Base-by-base conservation (phyloP, 2,797 vertebrate species). In the Acipenser oxyrinchus region DNA sequence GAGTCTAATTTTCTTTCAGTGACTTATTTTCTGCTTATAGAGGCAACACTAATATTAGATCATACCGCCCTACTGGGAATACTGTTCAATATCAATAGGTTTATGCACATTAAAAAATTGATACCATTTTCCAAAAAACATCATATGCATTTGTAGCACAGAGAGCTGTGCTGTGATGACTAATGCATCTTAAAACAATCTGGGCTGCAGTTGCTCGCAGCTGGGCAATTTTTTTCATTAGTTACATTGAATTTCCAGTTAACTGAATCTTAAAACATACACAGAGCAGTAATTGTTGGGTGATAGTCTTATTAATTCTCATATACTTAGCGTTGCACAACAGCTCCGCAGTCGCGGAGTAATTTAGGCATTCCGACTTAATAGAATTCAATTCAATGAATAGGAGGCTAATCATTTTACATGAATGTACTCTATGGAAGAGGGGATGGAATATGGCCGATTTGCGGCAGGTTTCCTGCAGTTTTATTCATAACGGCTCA, bases 281-380 rank as follows among this genome's bases (percentile, higher is more conserved):
- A 82, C 83, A 84, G 88, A 88, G 87, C 79, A 78, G 84, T 95
- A 95, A 95, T 94, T 91, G 92, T 85, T 93, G 90, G 88, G 89
- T 95, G 94, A 95, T 93, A 88, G 93, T 91, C 88, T 89, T 93
- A 93, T 94, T 94, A 93, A 94, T 94, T 95, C 87, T 90, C 89
- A 88, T 87, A 81, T 87, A 90, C 89, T 91, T 91, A 92, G 88
- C 84, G 90, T 89, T 87, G 86, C 91, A 92, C 88, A 91, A 88
- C 88, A 90, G 86, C 85, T 86, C 84, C 82, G 73, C 75, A 86
- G 83, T 71, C 69, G 68, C 79, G 73, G 82, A 86, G 84, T 86
- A 90, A 87, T 92, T 91, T 90, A 81, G 78, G 85, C 81, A 86
- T 90, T 92, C 84, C 74, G 65, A 83, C 84, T 89, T 87, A 90